phyloP scores from a whole-genome alignment of 2,888 invertebrate species.

The Callimorpha dominula region DNA sequence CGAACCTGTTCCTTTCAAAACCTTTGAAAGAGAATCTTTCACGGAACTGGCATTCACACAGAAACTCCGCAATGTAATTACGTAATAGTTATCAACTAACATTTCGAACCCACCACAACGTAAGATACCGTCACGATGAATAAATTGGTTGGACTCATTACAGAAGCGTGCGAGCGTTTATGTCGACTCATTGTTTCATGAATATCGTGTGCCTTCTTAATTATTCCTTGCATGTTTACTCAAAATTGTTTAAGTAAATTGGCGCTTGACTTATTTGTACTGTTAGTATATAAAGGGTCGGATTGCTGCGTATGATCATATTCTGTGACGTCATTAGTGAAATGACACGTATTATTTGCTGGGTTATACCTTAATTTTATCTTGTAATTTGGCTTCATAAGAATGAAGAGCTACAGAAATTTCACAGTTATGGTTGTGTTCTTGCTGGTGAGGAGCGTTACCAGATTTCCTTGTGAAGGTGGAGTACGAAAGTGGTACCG shows the following conservation, averaged over 20 bases:
- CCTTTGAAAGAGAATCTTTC: constrained; percentile 16
- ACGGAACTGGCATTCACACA: constrained; percentile 8
- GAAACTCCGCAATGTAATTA: constrained; percentile 35
- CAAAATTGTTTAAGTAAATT: constrained; percentile 47
- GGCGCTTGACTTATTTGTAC: constrained; percentile 36
- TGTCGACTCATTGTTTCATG: constrained; percentile 43
- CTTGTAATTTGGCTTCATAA: too few relatives aligned
- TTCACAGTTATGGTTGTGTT: too few relatives aligned
- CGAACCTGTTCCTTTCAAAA: background rate
- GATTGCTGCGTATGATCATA: constrained; percentile 8
- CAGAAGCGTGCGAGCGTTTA: constrained; percentile 54
- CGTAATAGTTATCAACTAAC: constrained; percentile 60
- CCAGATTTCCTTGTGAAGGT: too few relatives aligned
- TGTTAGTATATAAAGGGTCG: constrained; percentile 18
- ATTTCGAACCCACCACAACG: constrained; percentile 47
- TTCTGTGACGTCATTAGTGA: constrained; percentile 11
- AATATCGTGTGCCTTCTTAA: constrained; percentile 49
- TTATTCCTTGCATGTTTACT: constrained; percentile 51
- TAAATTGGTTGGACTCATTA: constrained; percentile 72
- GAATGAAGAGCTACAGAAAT: too few relatives aligned
- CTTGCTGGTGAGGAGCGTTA: too few relatives aligned
- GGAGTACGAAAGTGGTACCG: too few relatives aligned
- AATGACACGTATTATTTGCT: background rate
- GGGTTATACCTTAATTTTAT: too few relatives aligned
- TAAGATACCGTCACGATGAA: constrained; percentile 70